phyloP scores from a whole-genome alignment of 2,797 vertebrate species.

The Mallotus villosus region DNA sequence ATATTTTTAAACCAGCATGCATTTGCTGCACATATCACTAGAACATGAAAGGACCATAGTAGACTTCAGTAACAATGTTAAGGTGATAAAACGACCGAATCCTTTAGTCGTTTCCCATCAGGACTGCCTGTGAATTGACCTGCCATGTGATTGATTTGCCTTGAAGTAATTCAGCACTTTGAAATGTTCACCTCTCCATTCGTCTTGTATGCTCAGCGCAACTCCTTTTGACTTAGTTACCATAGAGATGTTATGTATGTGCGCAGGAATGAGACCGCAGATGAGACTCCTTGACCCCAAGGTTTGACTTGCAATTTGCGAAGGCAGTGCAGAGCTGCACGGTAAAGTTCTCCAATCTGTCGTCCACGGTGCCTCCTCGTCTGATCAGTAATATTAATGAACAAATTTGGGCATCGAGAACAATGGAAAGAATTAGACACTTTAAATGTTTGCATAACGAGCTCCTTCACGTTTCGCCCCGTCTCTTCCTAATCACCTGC shows the following conservation, averaged over 20 bases:
- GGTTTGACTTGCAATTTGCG: constrained; percentile 65
- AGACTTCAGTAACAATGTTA: not conserved
- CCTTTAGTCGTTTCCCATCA: constrained; percentile 29
- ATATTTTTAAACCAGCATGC: no score
- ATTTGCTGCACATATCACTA: no score
- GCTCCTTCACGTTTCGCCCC: constrained; percentile 68
- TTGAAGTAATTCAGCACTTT: constrained; percentile 59
- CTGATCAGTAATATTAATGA: constrained; percentile 71
- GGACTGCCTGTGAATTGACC: constrained; percentile 57
- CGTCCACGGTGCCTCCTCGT: constrained; percentile 31
- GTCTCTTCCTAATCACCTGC: constrained; percentile 81
- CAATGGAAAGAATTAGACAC: constrained; percentile 75
- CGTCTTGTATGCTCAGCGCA: constrained; percentile 44
- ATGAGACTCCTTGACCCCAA: constrained; percentile 65
- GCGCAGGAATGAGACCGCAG: constrained; percentile 51
- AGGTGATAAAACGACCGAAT: not conserved
- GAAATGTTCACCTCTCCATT: constrained; percentile 51
- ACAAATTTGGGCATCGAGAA: constrained; percentile 66
- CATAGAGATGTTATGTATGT: constrained; percentile 72
- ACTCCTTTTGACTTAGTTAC: constrained; percentile 66
- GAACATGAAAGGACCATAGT: no score
- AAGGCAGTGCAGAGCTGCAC: constrained; percentile 44
- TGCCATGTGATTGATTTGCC: constrained; percentile 57
- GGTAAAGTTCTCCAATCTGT: constrained; percentile 53
- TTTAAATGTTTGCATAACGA: constrained; percentile 82